Percentiles rank a stretch among this genome's conserved stretches.
phyloP scores from a whole-genome alignment of 2,888 invertebrate species.

The Tholera decimalis region DNA sequence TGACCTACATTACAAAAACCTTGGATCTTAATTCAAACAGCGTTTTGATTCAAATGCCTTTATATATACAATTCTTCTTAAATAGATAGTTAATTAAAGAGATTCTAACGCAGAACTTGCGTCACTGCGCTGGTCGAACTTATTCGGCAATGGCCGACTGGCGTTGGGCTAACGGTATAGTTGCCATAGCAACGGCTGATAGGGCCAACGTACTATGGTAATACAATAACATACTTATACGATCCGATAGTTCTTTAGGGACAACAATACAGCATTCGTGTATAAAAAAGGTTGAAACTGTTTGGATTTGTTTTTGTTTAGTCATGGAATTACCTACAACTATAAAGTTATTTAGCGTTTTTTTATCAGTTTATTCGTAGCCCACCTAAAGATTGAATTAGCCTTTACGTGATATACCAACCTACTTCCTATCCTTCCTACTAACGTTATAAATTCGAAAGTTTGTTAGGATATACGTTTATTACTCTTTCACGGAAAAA shows the following conservation, averaged over 20 bases:
- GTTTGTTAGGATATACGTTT: no score
- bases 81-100: conserved; percentile 46
- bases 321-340: background rate
- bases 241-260: conserved; percentile 32
- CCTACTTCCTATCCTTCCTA: no score
- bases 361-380: background rate
- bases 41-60: conserved; percentile 12
- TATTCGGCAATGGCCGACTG: conserved; percentile 53
- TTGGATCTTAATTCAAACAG: conserved; percentile 20
- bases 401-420: background rate
- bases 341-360: background rate
- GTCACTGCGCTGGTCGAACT: conserved; percentile 47
- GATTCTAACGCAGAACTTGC: conserved; percentile 47
- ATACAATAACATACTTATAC: conserved; percentile 60
- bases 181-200: conserved; percentile 61
- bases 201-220: conserved; percentile 66
- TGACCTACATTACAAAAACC: conserved; percentile 31
- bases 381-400: background rate
- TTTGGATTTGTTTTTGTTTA: background rate
- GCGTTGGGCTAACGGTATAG: conserved; percentile 60
- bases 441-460: no score
- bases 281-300: conserved; percentile 10
- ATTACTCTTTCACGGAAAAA: no score
- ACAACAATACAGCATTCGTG: conserved; percentile 38
- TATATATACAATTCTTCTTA: conserved; percentile 26